Evolutionary conservation across 1,140 invertebrate species (phyloP).

Genomic region (Drosophila sproati): DNA sequence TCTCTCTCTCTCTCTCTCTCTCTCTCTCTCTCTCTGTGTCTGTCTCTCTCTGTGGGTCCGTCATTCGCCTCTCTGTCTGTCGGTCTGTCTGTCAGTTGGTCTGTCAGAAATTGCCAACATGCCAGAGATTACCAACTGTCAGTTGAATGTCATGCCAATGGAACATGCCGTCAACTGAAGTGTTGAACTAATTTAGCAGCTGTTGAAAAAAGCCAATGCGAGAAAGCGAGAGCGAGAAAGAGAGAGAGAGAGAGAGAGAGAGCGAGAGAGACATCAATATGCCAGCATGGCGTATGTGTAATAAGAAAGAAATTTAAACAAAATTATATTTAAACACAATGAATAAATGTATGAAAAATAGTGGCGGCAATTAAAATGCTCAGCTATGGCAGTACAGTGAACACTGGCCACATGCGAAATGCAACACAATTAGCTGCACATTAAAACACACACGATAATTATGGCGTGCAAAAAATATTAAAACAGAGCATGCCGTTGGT

Average conservation of each 20-base stretch:
- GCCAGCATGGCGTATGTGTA: conserved; percentile 72
- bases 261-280: background rate
- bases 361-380: conserved; percentile 71
- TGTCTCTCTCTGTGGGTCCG: conserved; percentile 30
- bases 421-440: conserved; percentile 84
- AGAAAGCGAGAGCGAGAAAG: conserved; percentile 1
- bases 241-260: background rate
- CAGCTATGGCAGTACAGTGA: conserved; percentile 44
- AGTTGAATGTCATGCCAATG: conserved; percentile 84
- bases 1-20: background rate
- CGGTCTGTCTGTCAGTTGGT: conserved; percentile 54
- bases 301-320: conserved; percentile 62
- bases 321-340: conserved; percentile 48
- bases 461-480: conserved; percentile 54
- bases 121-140: conserved; percentile 84
- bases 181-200: conserved; percentile 85
- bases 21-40: conserved; percentile 1
- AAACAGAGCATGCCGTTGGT: background rate
- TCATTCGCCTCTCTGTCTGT: conserved; percentile 30
- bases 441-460: conserved; percentile 83
- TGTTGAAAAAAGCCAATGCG: conserved; percentile 78
- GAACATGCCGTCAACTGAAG: conserved; percentile 84
- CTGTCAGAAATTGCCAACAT: conserved; percentile 84
- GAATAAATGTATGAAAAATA: conserved; percentile 54
- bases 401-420: conserved; percentile 53